Percentiles rank a stretch among this genome's conserved stretches.
Conservation (phyloP, 2,113 vertebrate species). For the Nyctereutes procyonoides region DNA sequence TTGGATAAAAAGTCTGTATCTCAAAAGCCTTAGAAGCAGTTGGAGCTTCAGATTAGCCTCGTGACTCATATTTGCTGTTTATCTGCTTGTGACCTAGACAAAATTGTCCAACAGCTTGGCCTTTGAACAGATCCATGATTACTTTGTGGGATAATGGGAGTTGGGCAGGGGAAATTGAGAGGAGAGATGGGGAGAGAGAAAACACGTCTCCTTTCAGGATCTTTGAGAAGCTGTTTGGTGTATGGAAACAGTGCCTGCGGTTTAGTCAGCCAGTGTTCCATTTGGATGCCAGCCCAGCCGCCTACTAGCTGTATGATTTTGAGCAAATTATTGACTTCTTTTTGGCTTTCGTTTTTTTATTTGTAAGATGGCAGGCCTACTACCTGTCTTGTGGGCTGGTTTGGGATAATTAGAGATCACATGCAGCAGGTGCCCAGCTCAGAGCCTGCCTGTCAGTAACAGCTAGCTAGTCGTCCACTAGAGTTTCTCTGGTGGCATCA, state of each 20-base stretch:
- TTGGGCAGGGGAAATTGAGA: not conserved
- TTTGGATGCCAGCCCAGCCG: not conserved
- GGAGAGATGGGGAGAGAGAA: not conserved
- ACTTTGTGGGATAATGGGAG: not conserved
- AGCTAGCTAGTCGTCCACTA: not conserved
- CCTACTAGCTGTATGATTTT: not conserved
- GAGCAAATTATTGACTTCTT: not conserved
- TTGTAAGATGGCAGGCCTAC: not conserved
- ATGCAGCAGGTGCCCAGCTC: not conserved
- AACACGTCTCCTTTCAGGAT: not conserved
- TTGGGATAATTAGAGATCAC: not conserved
- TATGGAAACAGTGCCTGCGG: not conserved
- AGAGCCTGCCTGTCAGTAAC: not conserved
- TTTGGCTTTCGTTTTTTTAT: slow-evolving; percentile 3
- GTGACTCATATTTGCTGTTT: slow-evolving; percentile 45
- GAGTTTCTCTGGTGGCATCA: not conserved
- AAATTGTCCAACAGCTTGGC: not conserved
- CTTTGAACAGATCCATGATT: slow-evolving; percentile 42
- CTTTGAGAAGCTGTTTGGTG: not conserved
- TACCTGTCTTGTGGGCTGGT: not conserved
- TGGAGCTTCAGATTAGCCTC: slow-evolving; percentile 27
- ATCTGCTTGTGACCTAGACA: slow-evolving; percentile 41
- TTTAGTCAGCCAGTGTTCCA: not conserved
- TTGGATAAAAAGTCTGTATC: not conserved
- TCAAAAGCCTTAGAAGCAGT: not conserved